phyloP scores from a whole-genome alignment of 2,888 invertebrate species.

The Tenthredo distinguenda region DNA sequence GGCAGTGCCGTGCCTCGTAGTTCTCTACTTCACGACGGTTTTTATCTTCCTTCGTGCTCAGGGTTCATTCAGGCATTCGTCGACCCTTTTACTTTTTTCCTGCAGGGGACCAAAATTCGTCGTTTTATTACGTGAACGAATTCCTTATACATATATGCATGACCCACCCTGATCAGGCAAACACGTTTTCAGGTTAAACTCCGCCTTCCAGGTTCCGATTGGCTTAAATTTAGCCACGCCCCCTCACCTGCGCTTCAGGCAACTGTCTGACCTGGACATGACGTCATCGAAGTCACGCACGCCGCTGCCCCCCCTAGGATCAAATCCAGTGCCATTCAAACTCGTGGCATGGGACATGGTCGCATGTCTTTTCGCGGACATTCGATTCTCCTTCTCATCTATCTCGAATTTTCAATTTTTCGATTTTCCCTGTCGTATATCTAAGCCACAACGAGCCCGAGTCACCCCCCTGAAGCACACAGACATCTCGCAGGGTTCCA shows the following conservation, averaged over 20 bases:
- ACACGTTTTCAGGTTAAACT: constrained; percentile 71
- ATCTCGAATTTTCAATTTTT: too few relatives aligned
- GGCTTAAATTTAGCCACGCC: constrained; percentile 73
- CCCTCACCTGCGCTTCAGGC: constrained; percentile 71
- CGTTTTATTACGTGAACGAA: constrained; percentile 5
- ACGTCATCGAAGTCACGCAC: constrained; percentile 73
- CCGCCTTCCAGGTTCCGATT: constrained; percentile 73
- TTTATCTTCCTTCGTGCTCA: constrained; percentile 12
- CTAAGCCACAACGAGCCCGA: neutral
- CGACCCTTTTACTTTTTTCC: neutral
- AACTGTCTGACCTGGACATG: constrained; percentile 63
- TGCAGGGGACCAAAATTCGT: neutral
- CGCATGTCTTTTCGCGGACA: neutral
- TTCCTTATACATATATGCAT: neutral
- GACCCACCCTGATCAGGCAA: constrained; percentile 66
- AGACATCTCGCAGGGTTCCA: neutral
- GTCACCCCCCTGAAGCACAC: neutral
- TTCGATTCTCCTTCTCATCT: neutral
- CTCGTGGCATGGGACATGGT: neutral
- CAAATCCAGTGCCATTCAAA: constrained; percentile 51
- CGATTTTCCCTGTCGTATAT: too few relatives aligned
- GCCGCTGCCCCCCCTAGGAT: constrained; percentile 58
- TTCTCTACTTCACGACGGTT: constrained; percentile 8
- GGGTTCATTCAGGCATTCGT: neutral
- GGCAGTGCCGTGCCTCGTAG: constrained; percentile 2